phyloP scores from a whole-genome alignment of 2,888 invertebrate genomes.

The Theristus sp. region DNA sequence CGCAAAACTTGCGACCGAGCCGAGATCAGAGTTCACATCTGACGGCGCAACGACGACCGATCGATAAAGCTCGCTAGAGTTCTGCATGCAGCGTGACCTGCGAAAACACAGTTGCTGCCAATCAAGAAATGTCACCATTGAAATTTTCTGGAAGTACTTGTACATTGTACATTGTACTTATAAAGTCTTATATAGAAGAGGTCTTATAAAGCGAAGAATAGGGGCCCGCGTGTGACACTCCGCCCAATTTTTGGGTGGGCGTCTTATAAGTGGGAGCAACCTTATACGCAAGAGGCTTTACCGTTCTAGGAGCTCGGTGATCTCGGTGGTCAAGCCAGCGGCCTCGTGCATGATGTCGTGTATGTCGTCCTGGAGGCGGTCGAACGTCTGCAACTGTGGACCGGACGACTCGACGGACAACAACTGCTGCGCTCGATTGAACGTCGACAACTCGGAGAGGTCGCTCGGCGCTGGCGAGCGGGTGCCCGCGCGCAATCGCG shows the following conservation, averaged over 20 bases:
- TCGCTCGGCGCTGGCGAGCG: background rate
- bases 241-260: no score
- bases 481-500: background rate
- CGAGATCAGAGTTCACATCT: background rate
- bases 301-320: background rate
- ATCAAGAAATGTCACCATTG: no score
- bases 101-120: no score
- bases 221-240: no score
- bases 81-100: background rate
- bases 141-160: no score
- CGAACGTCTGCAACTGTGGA: background rate
- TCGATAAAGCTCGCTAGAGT: background rate
- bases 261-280: no score
- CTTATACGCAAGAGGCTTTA: no score
- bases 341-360: background rate
- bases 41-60: background rate
- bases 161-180: no score
- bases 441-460: background rate
- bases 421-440: background rate
- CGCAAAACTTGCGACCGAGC: background rate
- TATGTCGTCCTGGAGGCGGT: background rate
- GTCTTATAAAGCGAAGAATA: no score
- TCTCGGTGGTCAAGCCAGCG: background rate
- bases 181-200: no score
- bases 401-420: no score